These are phyloP conservation scores for Pandemis cinnamomeana DNA, from an alignment of 2,888 invertebrate species.

Conservation along the genomic window DNA sequence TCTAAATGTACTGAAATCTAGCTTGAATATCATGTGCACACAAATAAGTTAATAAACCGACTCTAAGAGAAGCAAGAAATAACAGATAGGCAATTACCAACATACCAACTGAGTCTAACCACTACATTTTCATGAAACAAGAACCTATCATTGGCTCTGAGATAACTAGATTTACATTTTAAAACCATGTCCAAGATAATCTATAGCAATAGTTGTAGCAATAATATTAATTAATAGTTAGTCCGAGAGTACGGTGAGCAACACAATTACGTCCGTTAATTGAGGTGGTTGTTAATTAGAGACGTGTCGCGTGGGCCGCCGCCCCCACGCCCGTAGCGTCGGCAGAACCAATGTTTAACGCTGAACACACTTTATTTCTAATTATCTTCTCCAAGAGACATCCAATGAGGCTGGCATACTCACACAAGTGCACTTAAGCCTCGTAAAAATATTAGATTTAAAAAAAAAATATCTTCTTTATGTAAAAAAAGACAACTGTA, in stretches of 20 bases:
- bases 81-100: not conserved
- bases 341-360: conserved; percentile 45
- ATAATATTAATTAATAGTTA: conserved; percentile 25
- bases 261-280: conserved; percentile 69
- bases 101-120: not conserved
- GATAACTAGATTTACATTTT: conserved; percentile 17
- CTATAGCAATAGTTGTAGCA: conserved; percentile 3
- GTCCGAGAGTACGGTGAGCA: conserved; percentile 55
- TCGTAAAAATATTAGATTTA: too few species aligned
- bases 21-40: too few species aligned
- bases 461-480: too few species aligned
- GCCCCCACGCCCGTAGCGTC: conserved; percentile 64
- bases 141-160: not conserved
- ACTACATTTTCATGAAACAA: conserved; percentile 1
- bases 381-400: too few species aligned
- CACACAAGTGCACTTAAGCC: too few species aligned
- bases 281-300: conserved; percentile 74
- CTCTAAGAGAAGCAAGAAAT: too few species aligned
- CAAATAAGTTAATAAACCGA: too few species aligned
- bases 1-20: too few species aligned
- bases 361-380: too few species aligned
- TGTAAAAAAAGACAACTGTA: too few species aligned
- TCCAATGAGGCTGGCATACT: too few species aligned
- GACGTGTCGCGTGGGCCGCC: conserved; percentile 73
- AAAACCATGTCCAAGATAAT: not conserved